These are phyloP conservation scores for Hypena proboscidalis DNA, from an alignment of 2,888 invertebrate species.

Conservation along the genomic window DNA sequence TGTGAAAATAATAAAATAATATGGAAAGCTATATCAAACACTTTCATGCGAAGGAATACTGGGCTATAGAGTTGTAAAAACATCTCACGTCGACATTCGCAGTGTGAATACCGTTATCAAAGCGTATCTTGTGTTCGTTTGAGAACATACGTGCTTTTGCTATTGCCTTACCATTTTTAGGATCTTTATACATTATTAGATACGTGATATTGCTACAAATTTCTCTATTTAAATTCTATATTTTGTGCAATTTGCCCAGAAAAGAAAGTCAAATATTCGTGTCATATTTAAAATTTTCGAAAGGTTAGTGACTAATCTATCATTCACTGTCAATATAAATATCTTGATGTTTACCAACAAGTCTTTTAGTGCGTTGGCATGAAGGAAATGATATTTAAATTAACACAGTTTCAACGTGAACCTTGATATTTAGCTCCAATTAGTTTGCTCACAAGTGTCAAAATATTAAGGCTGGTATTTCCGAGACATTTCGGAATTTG, in stretches of 20 bases:
- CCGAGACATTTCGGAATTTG: constrained; percentile 37
- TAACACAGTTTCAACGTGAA: constrained; percentile 37
- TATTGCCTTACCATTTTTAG: constrained; percentile 32
- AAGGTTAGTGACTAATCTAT: no score
- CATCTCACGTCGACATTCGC: constrained; percentile 64
- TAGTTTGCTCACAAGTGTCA: constrained; percentile 40
- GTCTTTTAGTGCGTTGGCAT: constrained; percentile 6
- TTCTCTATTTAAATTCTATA: no score
- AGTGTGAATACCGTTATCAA: constrained; percentile 61
- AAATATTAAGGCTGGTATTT: constrained; percentile 39
- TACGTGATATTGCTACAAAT: constrained; percentile 4
- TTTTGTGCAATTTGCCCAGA: no score
- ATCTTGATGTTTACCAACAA: constrained; percentile 11
- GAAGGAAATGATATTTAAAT: constrained; percentile 42
- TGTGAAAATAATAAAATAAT: constrained; percentile 8
- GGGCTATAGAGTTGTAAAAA: constrained; percentile 50
- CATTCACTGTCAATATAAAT: constrained; percentile 1
- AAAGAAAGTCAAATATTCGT: no score
- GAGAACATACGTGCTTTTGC: constrained; percentile 52
- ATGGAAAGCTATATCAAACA: constrained; percentile 26
- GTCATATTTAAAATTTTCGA: no score
- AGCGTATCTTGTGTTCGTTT: constrained; percentile 56
- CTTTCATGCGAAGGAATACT: constrained; percentile 36
- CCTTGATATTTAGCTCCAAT: constrained; percentile 54
- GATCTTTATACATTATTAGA: constrained; percentile 17